phyloP scores from a whole-genome alignment of 2,888 invertebrate species.

The Ditylenchus weischeri region DNA sequence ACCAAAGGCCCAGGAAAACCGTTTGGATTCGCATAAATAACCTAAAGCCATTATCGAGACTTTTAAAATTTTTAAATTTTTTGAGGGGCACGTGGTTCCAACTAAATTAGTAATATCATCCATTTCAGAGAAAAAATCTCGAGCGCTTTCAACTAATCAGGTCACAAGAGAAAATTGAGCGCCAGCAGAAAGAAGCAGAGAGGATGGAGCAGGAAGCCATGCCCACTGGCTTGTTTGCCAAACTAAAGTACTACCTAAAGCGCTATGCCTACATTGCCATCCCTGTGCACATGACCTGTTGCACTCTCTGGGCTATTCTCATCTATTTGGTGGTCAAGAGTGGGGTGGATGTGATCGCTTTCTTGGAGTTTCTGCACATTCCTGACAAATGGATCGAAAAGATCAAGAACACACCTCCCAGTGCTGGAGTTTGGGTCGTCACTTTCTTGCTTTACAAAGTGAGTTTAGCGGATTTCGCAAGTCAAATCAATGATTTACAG shows the following conservation, averaged over 20 bases:
- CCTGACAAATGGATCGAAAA: slow-evolving; percentile 76
- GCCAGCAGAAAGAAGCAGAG: slow-evolving; percentile 41
- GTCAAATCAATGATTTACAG: no score
- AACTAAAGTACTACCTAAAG: slow-evolving; percentile 56
- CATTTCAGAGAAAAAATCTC: not conserved
- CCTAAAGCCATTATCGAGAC: not conserved
- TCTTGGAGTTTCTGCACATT: slow-evolving; percentile 75
- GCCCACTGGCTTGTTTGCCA: slow-evolving; percentile 46
- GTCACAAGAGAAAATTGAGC: slow-evolving; percentile 47
- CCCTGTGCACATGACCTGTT: slow-evolving; percentile 86
- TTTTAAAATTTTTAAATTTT: not conserved
- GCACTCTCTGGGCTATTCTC: slow-evolving; percentile 71
- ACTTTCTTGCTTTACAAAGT: slow-evolving; percentile 90
- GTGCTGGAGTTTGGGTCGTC: slow-evolving; percentile 81
- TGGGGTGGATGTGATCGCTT: slow-evolving; percentile 79
- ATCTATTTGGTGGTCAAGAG: slow-evolving; percentile 58
- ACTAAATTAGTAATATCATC: not conserved
- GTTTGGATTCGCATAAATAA: no score
- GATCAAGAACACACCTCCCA: slow-evolving; percentile 62
- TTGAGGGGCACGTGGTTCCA: not conserved
- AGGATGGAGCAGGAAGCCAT: slow-evolving; percentile 37
- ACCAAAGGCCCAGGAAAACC: no score
- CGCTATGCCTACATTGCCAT: slow-evolving; percentile 82
- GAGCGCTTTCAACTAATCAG: slow-evolving; percentile 23
- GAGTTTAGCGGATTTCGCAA: not conserved